A percentile compares a stretch with the other conserved stretches of the same genome.
These are phyloP conservation scores for Xestobium rufovillosum DNA, from an alignment of 2,888 invertebrate genomes.

Conservation along the genomic window DNA sequence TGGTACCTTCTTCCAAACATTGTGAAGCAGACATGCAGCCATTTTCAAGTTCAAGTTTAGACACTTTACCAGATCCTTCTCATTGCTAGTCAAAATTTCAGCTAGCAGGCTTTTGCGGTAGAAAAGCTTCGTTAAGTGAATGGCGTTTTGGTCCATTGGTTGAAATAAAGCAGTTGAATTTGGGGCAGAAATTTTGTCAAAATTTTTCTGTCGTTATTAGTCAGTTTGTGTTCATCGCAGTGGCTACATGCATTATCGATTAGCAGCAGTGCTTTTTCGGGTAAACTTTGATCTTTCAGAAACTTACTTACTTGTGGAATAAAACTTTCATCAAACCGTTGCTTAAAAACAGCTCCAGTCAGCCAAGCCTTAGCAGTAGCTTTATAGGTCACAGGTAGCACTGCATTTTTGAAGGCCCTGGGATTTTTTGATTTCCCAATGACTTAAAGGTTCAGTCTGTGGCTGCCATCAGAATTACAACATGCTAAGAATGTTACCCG, in stretches of 20 bases:
- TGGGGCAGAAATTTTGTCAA: background rate
- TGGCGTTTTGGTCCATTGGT: no score
- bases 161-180: constrained; percentile 1
- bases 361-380: constrained; percentile 25
- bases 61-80: no score
- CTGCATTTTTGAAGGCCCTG: constrained; percentile 23
- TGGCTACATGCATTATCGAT: constrained; percentile 8
- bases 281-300: constrained; percentile 3
- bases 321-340: constrained; percentile 24
- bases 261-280: constrained; percentile 7
- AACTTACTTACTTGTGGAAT: constrained; percentile 17
- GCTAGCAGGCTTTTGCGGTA: background rate
- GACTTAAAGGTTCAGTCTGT: constrained; percentile 25
- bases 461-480: constrained; percentile 27
- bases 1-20: background rate
- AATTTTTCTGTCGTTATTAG: constrained; percentile 1
- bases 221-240: constrained; percentile 2
- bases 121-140: no score
- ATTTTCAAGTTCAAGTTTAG: background rate
- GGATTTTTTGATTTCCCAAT: constrained; percentile 29
- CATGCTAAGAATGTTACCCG: constrained; percentile 27
- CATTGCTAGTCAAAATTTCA: no score
- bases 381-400: constrained; percentile 22
- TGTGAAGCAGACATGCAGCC: constrained; percentile 2
- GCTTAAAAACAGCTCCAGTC: constrained; percentile 20